These are phyloP conservation scores for Adelognathus sp. DNA, from an alignment of 2,888 invertebrate species.

Conservation along the genomic window DNA sequence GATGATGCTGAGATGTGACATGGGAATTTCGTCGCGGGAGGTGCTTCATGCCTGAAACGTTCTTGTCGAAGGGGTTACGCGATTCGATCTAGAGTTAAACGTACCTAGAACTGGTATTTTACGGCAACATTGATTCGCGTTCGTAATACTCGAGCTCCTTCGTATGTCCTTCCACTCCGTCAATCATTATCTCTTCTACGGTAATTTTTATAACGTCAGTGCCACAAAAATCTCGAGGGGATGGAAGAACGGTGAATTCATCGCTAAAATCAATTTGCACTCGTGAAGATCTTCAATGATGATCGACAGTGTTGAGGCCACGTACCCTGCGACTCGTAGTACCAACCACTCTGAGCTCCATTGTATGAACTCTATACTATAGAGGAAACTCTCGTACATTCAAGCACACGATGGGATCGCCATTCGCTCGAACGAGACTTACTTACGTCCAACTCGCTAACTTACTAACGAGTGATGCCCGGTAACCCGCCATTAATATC, in stretches of 20 bases:
- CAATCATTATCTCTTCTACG: not conserved
- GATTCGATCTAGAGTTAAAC: no score
- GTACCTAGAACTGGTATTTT: no score
- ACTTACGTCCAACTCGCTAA: conserved; percentile 63
- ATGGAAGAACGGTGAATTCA: conserved; percentile 43
- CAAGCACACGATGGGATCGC: conserved; percentile 32
- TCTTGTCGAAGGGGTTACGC: no score
- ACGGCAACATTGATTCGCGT: no score
- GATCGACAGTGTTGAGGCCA: conserved; percentile 2
- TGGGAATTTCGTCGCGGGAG: no score
- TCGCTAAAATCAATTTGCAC: conserved; percentile 47
- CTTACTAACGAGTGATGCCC: conserved; percentile 72
- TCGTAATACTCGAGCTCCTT: no score
- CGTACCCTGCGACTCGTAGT: not conserved
- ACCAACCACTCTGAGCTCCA: not conserved
- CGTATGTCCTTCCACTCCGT: not conserved
- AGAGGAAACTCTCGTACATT: not conserved
- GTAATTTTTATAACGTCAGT: not conserved
- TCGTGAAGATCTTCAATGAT: conserved; percentile 40
- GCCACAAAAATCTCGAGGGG: not conserved
- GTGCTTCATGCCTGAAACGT: no score
- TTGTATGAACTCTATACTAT: not conserved
- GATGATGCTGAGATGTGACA: no score
- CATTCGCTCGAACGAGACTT: conserved; percentile 56
- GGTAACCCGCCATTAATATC: conserved; percentile 78